Evolutionary conservation across 2,888 invertebrate genomes (phyloP).

Genomic region (Daptonema setosum): DNA sequence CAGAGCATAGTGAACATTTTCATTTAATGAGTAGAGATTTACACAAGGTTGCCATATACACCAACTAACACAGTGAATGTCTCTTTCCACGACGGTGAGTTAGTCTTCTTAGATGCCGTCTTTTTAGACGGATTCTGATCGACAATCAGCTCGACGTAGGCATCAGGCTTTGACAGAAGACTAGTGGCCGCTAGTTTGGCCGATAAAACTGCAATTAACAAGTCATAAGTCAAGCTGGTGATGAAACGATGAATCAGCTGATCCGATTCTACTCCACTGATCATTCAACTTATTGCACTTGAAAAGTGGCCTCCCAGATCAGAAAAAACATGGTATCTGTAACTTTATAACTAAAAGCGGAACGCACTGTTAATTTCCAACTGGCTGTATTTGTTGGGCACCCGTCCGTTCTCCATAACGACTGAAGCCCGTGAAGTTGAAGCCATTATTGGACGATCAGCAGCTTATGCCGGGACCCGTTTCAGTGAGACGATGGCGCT

Average conservation of each 20-base stretch:
- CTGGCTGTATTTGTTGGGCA: conserved; percentile 1
- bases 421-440: no score
- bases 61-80: conserved; percentile 3
- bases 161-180: conserved; percentile 15
- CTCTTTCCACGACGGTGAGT: conserved; percentile 24
- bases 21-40: no score
- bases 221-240: neutral
- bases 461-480: no score
- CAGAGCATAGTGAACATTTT: no score
- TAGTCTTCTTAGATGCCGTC: conserved; percentile 22
- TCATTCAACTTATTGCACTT: no score
- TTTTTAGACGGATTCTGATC: conserved; percentile 16
- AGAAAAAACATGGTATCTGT: no score
- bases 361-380: neutral
- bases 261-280: neutral
- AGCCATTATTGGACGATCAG: no score
- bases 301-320: no score
- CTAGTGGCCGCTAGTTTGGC: conserved; percentile 13
- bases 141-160: conserved; percentile 20
- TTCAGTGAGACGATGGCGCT: no score
- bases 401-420: neutral
- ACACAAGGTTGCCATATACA: no score
- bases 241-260: neutral
- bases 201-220: conserved; percentile 12
- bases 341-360: neutral